A percentile compares a stretch with the other conserved stretches of the same genome.
phyloP scores from a whole-genome alignment of 2,797 vertebrate species.

The Myotis findleyi region DNA sequence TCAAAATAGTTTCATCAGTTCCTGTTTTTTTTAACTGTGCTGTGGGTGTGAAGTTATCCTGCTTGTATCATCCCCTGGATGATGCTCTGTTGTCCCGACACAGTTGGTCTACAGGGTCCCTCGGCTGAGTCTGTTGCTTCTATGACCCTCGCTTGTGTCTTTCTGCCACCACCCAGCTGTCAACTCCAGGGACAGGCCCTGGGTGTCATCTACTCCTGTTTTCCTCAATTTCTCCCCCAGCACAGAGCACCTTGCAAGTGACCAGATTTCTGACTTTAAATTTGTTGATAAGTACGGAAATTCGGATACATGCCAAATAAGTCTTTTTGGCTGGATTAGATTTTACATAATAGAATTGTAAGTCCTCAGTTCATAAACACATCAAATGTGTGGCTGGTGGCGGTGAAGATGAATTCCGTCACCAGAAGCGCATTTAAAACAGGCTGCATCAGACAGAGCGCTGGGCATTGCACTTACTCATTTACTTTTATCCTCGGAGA shows the following conservation, averaged over 20 bases:
- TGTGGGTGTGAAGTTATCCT: not conserved
- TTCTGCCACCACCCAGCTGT: too few relatives aligned
- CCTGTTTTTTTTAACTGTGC: too few relatives aligned
- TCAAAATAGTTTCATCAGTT: not conserved
- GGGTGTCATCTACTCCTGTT: not conserved
- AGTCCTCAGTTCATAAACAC: not conserved
- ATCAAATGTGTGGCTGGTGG: accelerated
- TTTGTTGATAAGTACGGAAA: not conserved
- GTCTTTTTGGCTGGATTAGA: not conserved
- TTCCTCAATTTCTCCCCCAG: not conserved
- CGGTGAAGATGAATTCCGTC: not conserved
- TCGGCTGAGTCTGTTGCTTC: not conserved
- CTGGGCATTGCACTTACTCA: not conserved
- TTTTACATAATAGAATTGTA: not conserved
- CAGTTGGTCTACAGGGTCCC: not conserved
- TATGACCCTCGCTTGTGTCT: not conserved
- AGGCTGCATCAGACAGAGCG: not conserved
- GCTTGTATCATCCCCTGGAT: not conserved
- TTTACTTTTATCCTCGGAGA: not conserved
- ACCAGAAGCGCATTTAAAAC: not conserved
- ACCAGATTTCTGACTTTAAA: not conserved
- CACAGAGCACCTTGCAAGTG: not conserved
- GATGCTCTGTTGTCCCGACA: not conserved
- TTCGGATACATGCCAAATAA: not conserved
- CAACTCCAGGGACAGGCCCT: not conserved